Base-by-base conservation (phyloP, 1,140 invertebrate species). In the Musca domestica region DNA sequence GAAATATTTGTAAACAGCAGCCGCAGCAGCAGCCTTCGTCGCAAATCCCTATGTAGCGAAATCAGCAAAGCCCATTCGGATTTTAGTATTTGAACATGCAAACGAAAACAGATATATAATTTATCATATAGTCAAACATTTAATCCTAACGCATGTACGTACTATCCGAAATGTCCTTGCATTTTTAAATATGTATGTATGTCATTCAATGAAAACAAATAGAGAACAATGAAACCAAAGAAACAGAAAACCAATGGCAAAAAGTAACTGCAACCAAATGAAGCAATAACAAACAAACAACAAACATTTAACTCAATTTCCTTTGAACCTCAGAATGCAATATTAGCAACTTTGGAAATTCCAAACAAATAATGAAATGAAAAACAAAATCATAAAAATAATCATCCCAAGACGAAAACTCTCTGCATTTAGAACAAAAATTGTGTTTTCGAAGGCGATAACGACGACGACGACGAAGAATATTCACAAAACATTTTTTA, bases 401-500 rank as follows among this genome's bases (percentile, higher is more conserved):
- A 30, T 61, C n/a, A 61, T 10, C 34, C 4, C 4, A 5, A 2
- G 10, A 41, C 27, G 17, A 27, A 30, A 34, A 61, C 27, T 61
- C n/a, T 20, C 34, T 61, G 56, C 56, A 61, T 61, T 61, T 61
- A 61, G 56, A 61, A 61, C n/a, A 61, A 51, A 61, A 9, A 54
- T 19, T 34, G 27, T 61, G 56, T 61, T 61, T 41, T 34, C 10
- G n/a, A 56, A 23, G 20, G 27, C 15, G 41, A 46, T 46, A 46
- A 46, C 15, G 41, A n/a, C n/a, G n/a, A n/a, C n/a, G n/a, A n/a
- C n/a, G n/a, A 41, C 34, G 10, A 12, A 41, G 34, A 41, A 20
- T 9, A 17, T 52, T 23, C 5, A 52, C 17, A 52, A 47, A 48
- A 64, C 23, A 47, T 48, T 64, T 64, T 64, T 49, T 64, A 48